These are phyloP conservation scores for Toxostoma redivivum DNA, from an alignment of 2,113 vertebrate genomes.

Conservation along the genomic window DNA sequence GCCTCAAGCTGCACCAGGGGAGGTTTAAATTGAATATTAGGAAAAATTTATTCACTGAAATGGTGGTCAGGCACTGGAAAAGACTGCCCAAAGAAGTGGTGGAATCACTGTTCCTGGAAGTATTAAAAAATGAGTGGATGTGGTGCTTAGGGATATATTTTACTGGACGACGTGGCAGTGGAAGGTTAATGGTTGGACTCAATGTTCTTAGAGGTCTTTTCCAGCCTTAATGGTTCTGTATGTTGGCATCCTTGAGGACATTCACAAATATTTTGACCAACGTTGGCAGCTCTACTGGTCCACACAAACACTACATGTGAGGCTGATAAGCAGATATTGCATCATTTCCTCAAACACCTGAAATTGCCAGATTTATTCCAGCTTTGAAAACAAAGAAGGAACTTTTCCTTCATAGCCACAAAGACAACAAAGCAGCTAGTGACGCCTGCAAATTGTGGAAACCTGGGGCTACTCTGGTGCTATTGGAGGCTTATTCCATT, in stretches of 20 bases:
- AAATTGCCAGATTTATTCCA: background rate
- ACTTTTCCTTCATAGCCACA: background rate
- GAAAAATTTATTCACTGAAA: background rate
- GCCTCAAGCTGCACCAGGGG: background rate
- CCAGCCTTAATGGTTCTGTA: background rate
- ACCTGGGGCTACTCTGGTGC: background rate
- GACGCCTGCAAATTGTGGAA: background rate
- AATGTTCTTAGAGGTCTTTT: background rate
- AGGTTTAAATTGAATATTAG: background rate
- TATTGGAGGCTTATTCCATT: background rate
- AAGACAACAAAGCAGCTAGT: background rate
- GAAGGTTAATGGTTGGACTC: background rate
- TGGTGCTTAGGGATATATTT: background rate
- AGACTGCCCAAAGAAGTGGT: background rate
- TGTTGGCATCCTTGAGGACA: background rate
- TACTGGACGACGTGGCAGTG: no score
- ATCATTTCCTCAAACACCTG: background rate
- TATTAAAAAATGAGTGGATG: accelerated
- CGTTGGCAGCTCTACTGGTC: accelerated
- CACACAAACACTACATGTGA: accelerated
- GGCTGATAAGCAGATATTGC: background rate
- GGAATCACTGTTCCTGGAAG: background rate
- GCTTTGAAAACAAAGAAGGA: background rate
- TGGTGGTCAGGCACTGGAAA: background rate
- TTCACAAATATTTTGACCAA: background rate